Conservation (phyloP, 2,113 vertebrate species). For the Chionis minor region DNA sequence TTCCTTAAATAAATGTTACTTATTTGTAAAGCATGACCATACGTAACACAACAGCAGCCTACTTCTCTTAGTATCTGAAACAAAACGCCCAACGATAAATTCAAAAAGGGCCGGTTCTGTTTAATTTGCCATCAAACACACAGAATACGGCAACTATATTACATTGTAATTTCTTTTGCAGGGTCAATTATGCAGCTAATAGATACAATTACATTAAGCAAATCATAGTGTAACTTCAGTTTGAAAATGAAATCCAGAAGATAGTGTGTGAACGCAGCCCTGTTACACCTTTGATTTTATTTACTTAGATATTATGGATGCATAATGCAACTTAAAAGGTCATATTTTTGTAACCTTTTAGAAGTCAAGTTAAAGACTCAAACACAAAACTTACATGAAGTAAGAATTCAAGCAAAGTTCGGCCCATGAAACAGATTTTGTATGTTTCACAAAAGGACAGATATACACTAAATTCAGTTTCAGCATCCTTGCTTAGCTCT, state of each 20-base stretch:
- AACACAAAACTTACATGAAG: not conserved
- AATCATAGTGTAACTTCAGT: not conserved
- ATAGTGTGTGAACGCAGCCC: not conserved
- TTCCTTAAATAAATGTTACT: not conserved
- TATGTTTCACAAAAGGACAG: not conserved
- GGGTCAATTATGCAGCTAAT: not conserved
- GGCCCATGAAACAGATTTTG: not conserved
- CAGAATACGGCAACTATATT: not conserved
- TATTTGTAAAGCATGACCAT: not conserved
- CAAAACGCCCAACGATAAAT: not conserved
- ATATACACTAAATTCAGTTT: not conserved
- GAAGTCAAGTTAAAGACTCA: not conserved
- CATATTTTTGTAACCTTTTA: not conserved
- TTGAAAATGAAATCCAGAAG: not conserved
- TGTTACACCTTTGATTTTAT: not conserved
- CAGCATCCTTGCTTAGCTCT: not conserved
- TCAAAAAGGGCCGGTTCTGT: not conserved
- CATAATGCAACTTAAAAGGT: not conserved
- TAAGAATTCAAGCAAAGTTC: not conserved
- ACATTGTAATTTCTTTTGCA: not conserved
- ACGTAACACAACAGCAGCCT: not conserved
- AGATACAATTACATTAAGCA: not conserved
- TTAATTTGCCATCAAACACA: not conserved
- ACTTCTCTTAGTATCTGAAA: not conserved
- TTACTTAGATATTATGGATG: not conserved